phyloP scores from a whole-genome alignment of 2,888 invertebrate species.

The Cotesia congregata region DNA sequence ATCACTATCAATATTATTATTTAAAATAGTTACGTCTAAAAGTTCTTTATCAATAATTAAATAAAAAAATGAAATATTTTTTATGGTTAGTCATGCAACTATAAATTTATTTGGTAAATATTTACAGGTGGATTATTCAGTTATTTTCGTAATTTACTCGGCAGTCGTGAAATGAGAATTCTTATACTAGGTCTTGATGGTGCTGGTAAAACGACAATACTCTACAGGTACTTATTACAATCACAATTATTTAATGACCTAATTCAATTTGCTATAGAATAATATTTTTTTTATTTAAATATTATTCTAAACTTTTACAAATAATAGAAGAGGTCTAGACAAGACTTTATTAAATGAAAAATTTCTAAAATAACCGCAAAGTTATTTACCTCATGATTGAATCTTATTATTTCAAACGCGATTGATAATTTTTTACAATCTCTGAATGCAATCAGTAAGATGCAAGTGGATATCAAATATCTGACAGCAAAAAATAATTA shows the following conservation, averaged over 20 bases:
- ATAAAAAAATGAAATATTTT: background rate
- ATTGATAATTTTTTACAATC: too few species aligned
- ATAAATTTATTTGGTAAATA: background rate
- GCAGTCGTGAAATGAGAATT: conserved; percentile 98
- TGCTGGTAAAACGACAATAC: conserved; percentile 98
- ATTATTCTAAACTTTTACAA: too few species aligned
- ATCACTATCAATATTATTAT: background rate
- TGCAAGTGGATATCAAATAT: too few species aligned
- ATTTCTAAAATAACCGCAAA: too few species aligned
- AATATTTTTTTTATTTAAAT: background rate
- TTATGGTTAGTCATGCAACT: background rate
- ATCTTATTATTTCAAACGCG: too few species aligned
- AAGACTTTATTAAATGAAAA: too few species aligned
- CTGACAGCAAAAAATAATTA: too few species aligned
- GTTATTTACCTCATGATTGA: too few species aligned
- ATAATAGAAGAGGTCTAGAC: too few species aligned
- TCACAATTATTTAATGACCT: conserved; percentile 37
- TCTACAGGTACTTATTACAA: conserved; percentile 78
- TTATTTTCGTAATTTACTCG: conserved; percentile 95
- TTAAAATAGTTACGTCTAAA: background rate
- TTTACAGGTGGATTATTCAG: conserved; percentile 92
- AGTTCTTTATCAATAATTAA: background rate
- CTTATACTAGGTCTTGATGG: conserved; percentile 98
- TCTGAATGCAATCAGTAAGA: too few species aligned
- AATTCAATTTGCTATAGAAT: background rate